Conservation (phyloP, 2,113 vertebrate genomes). For the Nannobrachium achirus region DNA sequence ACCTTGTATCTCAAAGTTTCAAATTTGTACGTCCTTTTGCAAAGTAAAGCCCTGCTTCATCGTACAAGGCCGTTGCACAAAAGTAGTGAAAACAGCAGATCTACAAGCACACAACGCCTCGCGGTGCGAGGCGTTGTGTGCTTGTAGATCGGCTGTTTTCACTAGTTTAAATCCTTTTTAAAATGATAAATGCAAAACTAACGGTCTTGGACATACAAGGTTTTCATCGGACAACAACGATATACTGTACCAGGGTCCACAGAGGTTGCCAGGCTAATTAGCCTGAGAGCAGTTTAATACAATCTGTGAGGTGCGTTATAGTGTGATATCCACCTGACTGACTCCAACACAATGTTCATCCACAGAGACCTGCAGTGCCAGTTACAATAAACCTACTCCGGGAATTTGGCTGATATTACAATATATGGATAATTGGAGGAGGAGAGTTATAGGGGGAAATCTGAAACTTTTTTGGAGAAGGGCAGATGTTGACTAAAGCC, state of each 20-base stretch:
- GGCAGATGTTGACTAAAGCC: conserved; percentile 12
- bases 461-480: conserved; percentile 23
- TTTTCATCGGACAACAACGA: no score
- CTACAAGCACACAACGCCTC: no score
- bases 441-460: conserved; percentile 17
- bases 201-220: no score
- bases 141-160: no score
- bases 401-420: conserved; percentile 8
- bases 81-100: no score
- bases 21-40: no score
- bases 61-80: no score
- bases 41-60: no score
- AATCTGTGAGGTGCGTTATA: conserved; percentile 1
- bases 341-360: conserved; percentile 6
- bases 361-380: not conserved
- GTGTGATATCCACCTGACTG: not conserved
- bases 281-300: conserved; percentile 19
- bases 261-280: conserved; percentile 45
- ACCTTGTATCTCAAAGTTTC: no score
- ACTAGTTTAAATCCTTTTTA: no score
- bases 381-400: conserved; percentile 4
- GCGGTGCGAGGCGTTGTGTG: no score
- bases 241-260: conserved; percentile 32
- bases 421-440: not conserved
- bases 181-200: no score